Evolutionary conservation across 2,888 invertebrate genomes (phyloP).

Genomic region (Calliopum simillimum): DNA sequence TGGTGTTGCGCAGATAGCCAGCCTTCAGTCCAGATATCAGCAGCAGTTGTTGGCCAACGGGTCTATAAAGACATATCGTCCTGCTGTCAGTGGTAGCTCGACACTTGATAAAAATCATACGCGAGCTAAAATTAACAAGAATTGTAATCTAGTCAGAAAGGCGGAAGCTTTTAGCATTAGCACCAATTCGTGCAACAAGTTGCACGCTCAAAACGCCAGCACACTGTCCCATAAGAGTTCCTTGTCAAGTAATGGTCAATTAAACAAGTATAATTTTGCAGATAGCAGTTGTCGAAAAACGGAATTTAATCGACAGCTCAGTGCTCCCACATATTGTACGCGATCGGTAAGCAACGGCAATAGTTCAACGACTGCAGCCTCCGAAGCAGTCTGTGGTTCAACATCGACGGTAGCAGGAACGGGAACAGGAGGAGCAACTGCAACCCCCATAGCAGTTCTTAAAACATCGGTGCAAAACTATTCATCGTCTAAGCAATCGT

Average conservation of each 20-base stretch:
- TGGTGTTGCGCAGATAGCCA: constrained; percentile 35
- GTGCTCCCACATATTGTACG: constrained; percentile 65
- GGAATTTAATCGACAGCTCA: constrained; percentile 67
- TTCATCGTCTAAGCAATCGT: constrained; percentile 50
- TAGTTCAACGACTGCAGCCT: constrained; percentile 57
- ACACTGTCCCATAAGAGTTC: constrained; percentile 61
- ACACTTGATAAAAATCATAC: constrained; percentile 52
- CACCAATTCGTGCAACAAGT: constrained; percentile 59
- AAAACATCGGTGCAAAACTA: constrained; percentile 34
- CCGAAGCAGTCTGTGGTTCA: constrained; percentile 54
- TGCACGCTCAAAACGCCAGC: constrained; percentile 53
- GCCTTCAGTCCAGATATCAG: constrained; percentile 45
- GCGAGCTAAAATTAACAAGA: constrained; percentile 63
- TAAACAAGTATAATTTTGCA: constrained; percentile 64
- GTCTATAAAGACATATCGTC: constrained; percentile 62
- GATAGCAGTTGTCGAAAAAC: constrained; percentile 65
- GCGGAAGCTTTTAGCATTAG: constrained; percentile 59
- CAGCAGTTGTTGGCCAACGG: constrained; percentile 61
- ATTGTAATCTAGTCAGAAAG: constrained; percentile 62
- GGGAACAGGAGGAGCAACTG: constrained; percentile 44
- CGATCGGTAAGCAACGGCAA: constrained; percentile 57
- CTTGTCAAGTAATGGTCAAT: constrained; percentile 64
- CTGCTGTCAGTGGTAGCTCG: constrained; percentile 43
- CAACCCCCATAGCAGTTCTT: constrained; percentile 32
- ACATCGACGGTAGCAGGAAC: constrained; percentile 62